Conservation (phyloP, 2,888 invertebrate genomes). For the Stomorhina lunata region DNA sequence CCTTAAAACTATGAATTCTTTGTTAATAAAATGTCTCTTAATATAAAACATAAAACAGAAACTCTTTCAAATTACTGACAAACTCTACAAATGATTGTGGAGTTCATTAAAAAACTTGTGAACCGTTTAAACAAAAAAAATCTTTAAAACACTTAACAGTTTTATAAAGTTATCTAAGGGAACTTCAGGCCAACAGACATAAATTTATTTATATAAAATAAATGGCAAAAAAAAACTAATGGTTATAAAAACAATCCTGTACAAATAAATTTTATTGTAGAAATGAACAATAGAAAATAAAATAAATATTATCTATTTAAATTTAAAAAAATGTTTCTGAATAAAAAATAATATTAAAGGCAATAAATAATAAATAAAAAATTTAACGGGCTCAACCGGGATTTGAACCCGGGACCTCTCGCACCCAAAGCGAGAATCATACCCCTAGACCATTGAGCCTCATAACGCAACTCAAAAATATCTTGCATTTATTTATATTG, state of each 20-base stretch:
- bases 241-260: conserved; percentile 8
- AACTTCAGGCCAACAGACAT: conserved; percentile 32
- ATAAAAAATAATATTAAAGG: background rate
- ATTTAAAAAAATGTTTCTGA: background rate
- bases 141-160: conserved; percentile 31
- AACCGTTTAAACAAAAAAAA: background rate
- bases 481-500: too few relatives aligned
- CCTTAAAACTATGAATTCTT: background rate
- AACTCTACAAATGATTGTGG: too few relatives aligned
- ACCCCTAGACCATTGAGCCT: conserved; percentile 86
- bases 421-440: conserved; percentile 86
- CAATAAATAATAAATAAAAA: conserved; percentile 16
- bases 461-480: background rate
- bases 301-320: background rate
- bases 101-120: background rate
- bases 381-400: conserved; percentile 83
- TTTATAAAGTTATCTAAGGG: conserved; percentile 40
- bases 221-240: background rate
- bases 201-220: conserved; percentile 1
- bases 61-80: background rate
- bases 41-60: too few relatives aligned
- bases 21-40: background rate
- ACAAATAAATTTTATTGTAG: background rate
- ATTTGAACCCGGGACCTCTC: conserved; percentile 86
- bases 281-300: conserved; percentile 1